Conservation (phyloP, 1,140 invertebrate genomes). For the Plutomurus gul region DNA sequence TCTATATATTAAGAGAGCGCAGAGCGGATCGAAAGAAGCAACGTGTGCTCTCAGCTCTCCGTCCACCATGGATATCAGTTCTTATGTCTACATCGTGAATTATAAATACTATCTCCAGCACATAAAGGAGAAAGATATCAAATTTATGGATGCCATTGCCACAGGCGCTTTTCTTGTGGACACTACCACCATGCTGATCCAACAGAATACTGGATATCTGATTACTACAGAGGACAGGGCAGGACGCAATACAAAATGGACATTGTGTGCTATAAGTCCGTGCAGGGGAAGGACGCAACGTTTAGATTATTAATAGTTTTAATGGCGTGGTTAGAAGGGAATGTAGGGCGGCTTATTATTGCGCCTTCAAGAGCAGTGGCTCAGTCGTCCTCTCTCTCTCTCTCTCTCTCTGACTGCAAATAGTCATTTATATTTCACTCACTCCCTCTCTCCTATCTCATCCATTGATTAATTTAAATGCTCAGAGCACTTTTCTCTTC, state of each 20-base stretch:
- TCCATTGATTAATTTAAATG: not conserved
- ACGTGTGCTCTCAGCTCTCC: not conserved
- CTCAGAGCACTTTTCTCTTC: not conserved
- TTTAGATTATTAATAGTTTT: slow-evolving; percentile 17
- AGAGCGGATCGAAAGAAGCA: not conserved
- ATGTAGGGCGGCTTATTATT: slow-evolving; percentile 14
- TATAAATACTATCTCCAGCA: slow-evolving; percentile 1
- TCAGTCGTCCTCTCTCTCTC: not conserved
- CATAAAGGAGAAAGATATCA: slow-evolving; percentile 1
- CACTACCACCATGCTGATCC: too few relatives aligned
- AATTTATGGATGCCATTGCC: slow-evolving; percentile 3
- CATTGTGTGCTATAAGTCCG: not conserved
- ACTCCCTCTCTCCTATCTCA: not conserved
- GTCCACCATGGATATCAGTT: not conserved
- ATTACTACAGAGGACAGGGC: not conserved
- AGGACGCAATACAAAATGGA: too few relatives aligned
- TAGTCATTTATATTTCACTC: slow-evolving; percentile 26
- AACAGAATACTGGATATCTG: too few relatives aligned
- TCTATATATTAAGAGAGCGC: not conserved
- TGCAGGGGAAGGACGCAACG: not conserved
- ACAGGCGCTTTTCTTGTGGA: slow-evolving; percentile 10
- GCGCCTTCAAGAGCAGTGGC: not conserved
- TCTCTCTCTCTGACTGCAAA: not conserved
- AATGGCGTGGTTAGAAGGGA: slow-evolving; percentile 1
- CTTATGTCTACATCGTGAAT: not conserved